Percentiles rank a stretch among this genome's conserved stretches.
These are phyloP conservation scores for Accipiter virgatus DNA, from an alignment of 2,113 vertebrate species.

Conservation along the genomic window DNA sequence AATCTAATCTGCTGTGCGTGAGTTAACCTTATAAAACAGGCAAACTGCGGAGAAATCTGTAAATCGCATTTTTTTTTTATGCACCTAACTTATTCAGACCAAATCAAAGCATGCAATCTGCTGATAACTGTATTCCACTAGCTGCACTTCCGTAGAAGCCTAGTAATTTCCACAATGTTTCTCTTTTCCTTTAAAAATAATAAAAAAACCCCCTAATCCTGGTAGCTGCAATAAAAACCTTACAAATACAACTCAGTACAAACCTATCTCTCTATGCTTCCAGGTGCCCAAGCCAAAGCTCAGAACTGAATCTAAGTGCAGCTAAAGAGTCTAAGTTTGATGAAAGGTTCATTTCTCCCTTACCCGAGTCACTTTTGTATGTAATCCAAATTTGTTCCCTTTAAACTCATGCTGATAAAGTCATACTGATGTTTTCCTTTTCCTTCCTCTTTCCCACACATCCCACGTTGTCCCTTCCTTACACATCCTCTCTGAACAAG, in stretches of 20 bases:
- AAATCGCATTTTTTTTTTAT: background rate
- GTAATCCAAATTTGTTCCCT: background rate
- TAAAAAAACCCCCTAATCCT: background rate
- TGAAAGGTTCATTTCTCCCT: background rate
- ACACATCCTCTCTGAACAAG: background rate
- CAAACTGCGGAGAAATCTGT: constrained; percentile 27
- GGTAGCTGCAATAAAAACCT: background rate
- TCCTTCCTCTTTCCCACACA: background rate
- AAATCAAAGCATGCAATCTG: constrained; percentile 46
- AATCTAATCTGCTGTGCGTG: background rate
- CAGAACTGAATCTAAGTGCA: background rate
- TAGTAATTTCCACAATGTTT: constrained; percentile 9
- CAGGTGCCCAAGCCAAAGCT: background rate
- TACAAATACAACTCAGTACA: background rate
- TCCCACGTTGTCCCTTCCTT: background rate
- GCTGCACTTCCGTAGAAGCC: background rate
- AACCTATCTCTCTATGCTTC: background rate
- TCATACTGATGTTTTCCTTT: background rate
- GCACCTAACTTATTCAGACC: background rate
- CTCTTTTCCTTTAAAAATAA: background rate
- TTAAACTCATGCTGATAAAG: background rate
- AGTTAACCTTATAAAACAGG: background rate
- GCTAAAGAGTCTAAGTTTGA: background rate
- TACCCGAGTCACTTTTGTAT: background rate
- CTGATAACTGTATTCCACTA: constrained; percentile 26